These are phyloP conservation scores for Oegoconia quadripuncta DNA, from an alignment of 2,888 invertebrate genomes.

Conservation along the genomic window DNA sequence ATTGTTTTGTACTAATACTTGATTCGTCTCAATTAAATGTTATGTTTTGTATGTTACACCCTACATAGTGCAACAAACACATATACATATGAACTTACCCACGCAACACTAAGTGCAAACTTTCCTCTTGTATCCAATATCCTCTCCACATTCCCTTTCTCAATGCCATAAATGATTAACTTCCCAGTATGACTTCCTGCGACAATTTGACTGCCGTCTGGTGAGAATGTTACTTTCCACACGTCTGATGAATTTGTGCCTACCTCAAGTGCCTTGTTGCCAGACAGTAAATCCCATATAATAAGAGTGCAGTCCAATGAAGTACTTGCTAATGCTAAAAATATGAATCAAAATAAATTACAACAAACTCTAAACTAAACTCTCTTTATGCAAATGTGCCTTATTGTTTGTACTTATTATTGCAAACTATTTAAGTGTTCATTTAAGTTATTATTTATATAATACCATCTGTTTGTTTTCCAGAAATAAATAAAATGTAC, in stretches of 20 bases:
- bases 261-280: slow-evolving; percentile 89
- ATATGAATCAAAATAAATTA: not conserved
- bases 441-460: no score
- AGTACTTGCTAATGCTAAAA: slow-evolving; percentile 89
- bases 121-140: slow-evolving; percentile 95
- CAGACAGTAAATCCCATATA: slow-evolving; percentile 93
- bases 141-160: slow-evolving; percentile 88
- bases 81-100: slow-evolving; percentile 89
- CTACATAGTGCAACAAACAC: no score
- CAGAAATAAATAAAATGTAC: no score
- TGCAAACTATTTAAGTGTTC: no score
- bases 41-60: no score
- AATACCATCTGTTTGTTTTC: no score
- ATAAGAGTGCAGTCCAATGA: slow-evolving; percentile 94
- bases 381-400: no score
- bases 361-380: no score
- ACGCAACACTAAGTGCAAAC: slow-evolving; percentile 94
- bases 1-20: no score
- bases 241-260: slow-evolving; percentile 93
- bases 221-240: slow-evolving; percentile 97
- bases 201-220: slow-evolving; percentile 91
- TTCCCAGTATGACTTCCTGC: slow-evolving; percentile 96
- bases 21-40: no score
- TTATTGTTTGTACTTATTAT: no score
- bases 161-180: slow-evolving; percentile 91